Percentiles rank a stretch among this genome's conserved stretches.
These are phyloP conservation scores for Halocynthia aurantium DNA, from an alignment of 23 tunicate genomes.

Conservation along the genomic window DNA sequence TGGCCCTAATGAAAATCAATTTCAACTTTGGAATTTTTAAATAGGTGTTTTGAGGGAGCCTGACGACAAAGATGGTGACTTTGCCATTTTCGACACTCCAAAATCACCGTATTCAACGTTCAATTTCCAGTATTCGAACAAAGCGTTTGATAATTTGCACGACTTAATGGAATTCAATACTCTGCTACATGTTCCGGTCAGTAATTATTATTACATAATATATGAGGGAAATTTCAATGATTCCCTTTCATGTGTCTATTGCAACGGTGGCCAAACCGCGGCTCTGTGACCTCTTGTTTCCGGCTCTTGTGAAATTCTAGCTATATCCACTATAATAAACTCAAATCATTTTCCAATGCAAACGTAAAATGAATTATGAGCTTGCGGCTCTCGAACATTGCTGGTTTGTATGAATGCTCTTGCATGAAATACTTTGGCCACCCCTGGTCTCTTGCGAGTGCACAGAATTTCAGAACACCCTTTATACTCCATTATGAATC, in stretches of 20 bases:
- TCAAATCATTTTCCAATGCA: too few species aligned
- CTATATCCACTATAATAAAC: too few species aligned
- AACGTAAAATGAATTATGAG: too few species aligned
- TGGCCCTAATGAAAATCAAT: neutral
- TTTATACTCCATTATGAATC: too few species aligned
- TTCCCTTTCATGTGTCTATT: neutral
- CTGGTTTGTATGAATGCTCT: too few species aligned
- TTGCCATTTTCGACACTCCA: constrained; percentile 68
- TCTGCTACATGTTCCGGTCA: constrained; percentile 60
- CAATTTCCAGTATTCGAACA: constrained; percentile 83
- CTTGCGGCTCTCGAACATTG: too few species aligned
- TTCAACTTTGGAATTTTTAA: neutral
- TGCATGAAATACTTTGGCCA: too few species aligned
- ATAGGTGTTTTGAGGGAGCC: constrained; percentile 68
- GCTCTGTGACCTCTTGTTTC: neutral
- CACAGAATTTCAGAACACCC: too few species aligned
- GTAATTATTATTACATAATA: neutral
- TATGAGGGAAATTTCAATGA: neutral
- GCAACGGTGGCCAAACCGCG: too few species aligned
- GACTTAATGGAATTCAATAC: constrained; percentile 87
- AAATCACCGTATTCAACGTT: constrained; percentile 91
- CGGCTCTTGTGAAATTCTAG: too few species aligned
- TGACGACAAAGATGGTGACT: constrained; percentile 77
- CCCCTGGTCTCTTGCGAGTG: too few species aligned
- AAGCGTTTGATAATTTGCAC: constrained; percentile 86